Percentiles rank a stretch among this genome's conserved stretches.
Conservation (phyloP, 2,113 vertebrate species). For the Larimichthys crocea region DNA sequence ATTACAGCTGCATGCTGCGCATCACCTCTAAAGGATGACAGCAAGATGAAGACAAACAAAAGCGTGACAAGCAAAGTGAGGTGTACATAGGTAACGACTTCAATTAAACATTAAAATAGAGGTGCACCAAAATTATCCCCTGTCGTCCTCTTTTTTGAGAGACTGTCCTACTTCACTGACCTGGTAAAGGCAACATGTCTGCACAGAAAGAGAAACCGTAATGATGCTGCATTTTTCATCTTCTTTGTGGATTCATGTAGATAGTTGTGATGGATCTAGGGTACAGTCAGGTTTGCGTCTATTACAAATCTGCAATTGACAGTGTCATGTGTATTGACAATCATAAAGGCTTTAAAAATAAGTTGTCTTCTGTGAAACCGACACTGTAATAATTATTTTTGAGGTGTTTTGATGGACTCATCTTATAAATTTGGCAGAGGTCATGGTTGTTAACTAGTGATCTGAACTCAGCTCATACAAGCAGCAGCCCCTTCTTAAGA, state of each 20-base stretch:
- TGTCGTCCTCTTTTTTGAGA: constrained; percentile 64
- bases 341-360: not conserved
- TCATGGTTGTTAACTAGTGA: constrained; percentile 17
- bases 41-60: constrained; percentile 57
- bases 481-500: not conserved
- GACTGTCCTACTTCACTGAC: constrained; percentile 78
- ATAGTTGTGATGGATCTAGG: constrained; percentile 3
- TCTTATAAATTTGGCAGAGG: constrained; percentile 24
- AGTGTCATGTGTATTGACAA: no score
- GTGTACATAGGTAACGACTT: constrained; percentile 54
- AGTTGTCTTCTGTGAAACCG: not conserved
- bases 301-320: not conserved
- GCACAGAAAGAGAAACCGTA: constrained; percentile 50
- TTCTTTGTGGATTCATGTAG: constrained; percentile 17
- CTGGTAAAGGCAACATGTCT: constrained; percentile 67
- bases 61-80: constrained; percentile 49
- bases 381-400: not conserved
- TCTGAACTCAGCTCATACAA: not conserved
- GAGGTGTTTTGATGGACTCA: not conserved
- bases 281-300: not conserved
- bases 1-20: constrained; percentile 57
- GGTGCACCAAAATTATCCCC: constrained; percentile 67
- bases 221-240: constrained; percentile 60
- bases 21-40: constrained; percentile 36
- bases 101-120: constrained; percentile 70